phyloP scores from a whole-genome alignment of 2,797 vertebrate genomes.

The Hozukius guyotensis region DNA sequence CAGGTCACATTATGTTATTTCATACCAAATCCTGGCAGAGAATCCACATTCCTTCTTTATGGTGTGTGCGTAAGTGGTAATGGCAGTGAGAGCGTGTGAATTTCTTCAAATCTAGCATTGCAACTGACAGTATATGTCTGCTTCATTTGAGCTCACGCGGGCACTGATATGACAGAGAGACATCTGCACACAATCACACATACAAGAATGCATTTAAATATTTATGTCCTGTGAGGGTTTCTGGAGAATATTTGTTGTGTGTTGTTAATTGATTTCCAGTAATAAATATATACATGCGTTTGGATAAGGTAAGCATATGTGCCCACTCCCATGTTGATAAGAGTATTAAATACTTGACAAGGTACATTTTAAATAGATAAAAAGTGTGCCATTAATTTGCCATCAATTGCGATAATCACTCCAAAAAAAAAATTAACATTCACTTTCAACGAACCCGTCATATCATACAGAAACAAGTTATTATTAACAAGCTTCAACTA shows the following conservation, averaged over 20 bases:
- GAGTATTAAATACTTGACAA: too few relatives aligned
- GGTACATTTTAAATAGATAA: too few relatives aligned
- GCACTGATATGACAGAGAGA: neutral
- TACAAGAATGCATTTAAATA: too few relatives aligned
- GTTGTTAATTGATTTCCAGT: too few relatives aligned
- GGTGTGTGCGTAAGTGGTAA: neutral
- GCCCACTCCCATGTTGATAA: too few relatives aligned
- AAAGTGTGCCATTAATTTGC: too few relatives aligned
- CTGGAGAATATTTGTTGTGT: too few relatives aligned
- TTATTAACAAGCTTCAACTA: neutral
- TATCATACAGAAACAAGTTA: neutral
- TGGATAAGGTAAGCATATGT: too few relatives aligned
- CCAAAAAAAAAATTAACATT: neutral
- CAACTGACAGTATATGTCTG: neutral
- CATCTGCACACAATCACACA: neutral
- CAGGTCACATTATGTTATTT: slow-evolving; percentile 12
- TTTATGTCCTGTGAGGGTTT: too few relatives aligned
- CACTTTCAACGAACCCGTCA: neutral
- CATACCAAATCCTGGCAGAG: slow-evolving; percentile 15
- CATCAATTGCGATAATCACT: too few relatives aligned
- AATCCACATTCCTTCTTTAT: neutral
- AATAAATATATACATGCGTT: too few relatives aligned
- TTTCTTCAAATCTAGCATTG: neutral
- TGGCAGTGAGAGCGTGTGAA: slow-evolving; percentile 21
- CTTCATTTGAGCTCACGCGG: neutral